A percentile compares a stretch with the other conserved stretches of the same genome.
phyloP scores from a whole-genome alignment of 2,888 invertebrate species.

The Synergus laeviventris region DNA sequence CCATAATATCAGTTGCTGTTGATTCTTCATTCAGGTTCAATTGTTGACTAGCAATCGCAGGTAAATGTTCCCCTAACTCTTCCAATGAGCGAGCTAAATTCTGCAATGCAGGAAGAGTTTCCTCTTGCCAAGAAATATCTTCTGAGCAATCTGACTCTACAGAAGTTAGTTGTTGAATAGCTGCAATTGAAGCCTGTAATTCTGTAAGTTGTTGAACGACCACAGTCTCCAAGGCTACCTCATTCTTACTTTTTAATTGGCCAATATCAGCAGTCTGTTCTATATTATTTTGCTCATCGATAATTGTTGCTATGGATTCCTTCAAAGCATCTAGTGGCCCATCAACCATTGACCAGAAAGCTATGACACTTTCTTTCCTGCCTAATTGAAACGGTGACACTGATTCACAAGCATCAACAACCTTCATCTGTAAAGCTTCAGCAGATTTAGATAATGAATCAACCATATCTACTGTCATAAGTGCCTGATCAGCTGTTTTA shows the following conservation, averaged over 20 bases:
- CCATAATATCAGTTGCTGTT: conserved; percentile 41
- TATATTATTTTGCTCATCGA: conserved; percentile 51
- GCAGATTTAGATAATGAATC: neutral
- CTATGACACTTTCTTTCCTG: conserved; percentile 48
- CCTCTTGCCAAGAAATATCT: conserved; percentile 52
- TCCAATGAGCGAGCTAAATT: conserved; percentile 56
- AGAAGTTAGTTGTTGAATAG: conserved; percentile 55
- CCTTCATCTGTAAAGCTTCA: conserved; percentile 33
- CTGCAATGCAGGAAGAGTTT: conserved; percentile 56
- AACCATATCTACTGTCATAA: neutral
- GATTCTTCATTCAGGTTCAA: conserved; percentile 44
- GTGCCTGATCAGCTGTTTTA: neutral
- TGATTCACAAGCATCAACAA: conserved; percentile 44
- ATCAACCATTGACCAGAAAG: conserved; percentile 56
- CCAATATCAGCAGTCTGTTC: conserved; percentile 41
- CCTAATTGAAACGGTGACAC: conserved; percentile 42
- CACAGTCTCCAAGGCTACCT: conserved; percentile 37
- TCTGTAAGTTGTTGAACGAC: conserved; percentile 53
- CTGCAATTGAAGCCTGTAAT: conserved; percentile 54
- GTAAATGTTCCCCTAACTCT: conserved; percentile 55
- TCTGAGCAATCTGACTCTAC: conserved; percentile 51
- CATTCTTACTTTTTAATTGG: conserved; percentile 31
- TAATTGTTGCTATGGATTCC: conserved; percentile 71
- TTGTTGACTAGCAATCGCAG: conserved; percentile 46
- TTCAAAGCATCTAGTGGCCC: conserved; percentile 72